A percentile compares a stretch with the other conserved stretches of the same genome.
Conservation (phyloP, 2,888 invertebrate genomes). For the Temnothorax ravouxi region DNA sequence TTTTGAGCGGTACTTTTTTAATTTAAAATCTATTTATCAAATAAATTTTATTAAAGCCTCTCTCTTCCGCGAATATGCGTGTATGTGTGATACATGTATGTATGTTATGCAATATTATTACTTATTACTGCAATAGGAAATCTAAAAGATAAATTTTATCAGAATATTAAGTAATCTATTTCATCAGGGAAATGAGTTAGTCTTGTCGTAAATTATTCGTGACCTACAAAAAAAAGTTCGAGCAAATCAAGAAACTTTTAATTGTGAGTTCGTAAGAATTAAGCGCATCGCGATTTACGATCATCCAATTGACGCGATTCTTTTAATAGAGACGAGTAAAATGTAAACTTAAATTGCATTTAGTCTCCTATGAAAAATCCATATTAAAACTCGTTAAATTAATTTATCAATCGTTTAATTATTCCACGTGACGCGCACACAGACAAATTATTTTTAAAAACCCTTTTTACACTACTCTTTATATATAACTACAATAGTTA, state of each 20-base stretch:
- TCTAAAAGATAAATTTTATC: neutral
- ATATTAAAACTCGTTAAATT: neutral
- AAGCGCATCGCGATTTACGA: neutral
- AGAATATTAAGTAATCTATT: constrained; percentile 25
- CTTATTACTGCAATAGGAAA: constrained; percentile 13
- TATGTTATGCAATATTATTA: constrained; percentile 31
- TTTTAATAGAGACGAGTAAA: neutral
- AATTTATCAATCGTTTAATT: constrained; percentile 9
- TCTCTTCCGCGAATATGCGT: neutral
- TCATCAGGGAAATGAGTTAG: neutral
- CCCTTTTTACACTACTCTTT: neutral
- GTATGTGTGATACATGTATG: constrained; percentile 4
- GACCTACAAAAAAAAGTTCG: constrained; percentile 31
- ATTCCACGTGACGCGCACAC: neutral
- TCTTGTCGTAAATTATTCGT: constrained; percentile 26
- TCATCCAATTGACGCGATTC: constrained; percentile 2
- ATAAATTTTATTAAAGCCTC: neutral
- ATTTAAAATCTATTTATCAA: neutral
- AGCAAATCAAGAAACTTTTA: constrained; percentile 2
- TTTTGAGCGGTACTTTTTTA: neutral
- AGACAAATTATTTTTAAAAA: constrained; percentile 10
- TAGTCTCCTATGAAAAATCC: neutral
- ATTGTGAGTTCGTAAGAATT: constrained; percentile 25
- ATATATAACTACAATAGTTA: neutral
- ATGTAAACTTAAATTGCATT: neutral